These are phyloP conservation scores for Theocolax elegans DNA, from an alignment of 1,140 invertebrate species.

Conservation along the genomic window DNA sequence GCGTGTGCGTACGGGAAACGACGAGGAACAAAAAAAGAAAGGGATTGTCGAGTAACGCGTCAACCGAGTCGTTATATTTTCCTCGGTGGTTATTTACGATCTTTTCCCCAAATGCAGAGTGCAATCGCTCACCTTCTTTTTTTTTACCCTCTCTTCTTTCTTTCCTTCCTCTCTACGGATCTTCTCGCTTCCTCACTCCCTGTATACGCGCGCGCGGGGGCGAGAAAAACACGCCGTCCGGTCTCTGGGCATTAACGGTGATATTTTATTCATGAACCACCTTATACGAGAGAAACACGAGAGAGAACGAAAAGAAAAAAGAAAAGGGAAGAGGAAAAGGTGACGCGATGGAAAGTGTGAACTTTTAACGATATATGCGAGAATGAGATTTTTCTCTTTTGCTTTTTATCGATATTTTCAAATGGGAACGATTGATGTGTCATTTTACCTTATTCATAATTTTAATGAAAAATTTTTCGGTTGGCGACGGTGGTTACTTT, in stretches of 20 bases:
- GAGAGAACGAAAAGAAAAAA: neutral
- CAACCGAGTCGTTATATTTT: constrained; percentile 37
- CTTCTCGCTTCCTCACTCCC: no score
- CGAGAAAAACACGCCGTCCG: constrained; percentile 62
- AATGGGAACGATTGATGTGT: neutral
- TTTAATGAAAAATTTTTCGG: no score
- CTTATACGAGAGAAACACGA: constrained; percentile 49
- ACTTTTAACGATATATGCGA: neutral
- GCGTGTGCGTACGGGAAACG: constrained; percentile 11
- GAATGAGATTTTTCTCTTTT: neutral
- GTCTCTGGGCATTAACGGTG: constrained; percentile 64
- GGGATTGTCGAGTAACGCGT: neutral
- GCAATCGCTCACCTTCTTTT: constrained; percentile 58
- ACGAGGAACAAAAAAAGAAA: neutral
- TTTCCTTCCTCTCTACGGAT: constrained; percentile 42
- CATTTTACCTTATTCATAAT: no score
- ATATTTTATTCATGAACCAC: constrained; percentile 69
- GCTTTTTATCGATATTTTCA: neutral
- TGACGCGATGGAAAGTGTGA: neutral
- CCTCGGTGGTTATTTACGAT: constrained; percentile 56
- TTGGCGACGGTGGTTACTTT: no score
- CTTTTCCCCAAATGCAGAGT: constrained; percentile 55
- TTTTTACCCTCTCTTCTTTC: neutral
- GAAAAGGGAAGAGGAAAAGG: neutral
- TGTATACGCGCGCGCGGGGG: neutral